Evolutionary conservation across 92 coral and sea anemone genomes (phyloP), one percentile per base, ranked within the genome.

Genomic region (Diadumene lineata): DNA sequence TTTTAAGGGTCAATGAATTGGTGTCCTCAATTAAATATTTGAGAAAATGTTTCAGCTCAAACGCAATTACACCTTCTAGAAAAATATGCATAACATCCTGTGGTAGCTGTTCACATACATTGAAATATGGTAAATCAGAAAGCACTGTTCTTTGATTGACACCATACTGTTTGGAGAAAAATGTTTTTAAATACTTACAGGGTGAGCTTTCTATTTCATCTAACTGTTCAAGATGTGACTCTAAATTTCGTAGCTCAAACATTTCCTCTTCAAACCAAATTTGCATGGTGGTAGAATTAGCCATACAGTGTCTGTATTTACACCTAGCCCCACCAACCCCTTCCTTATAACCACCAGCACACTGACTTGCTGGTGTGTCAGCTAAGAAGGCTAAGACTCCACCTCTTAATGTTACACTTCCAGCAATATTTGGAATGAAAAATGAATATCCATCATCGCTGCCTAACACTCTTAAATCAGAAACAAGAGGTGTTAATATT

Each of bases 291-390:
- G 74, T 66, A 33, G 21, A 74, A 21, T n/a, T 68, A 11, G 86
- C 81, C 80, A 73, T 64, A 33, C 85, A 81, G 64, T 62, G 56
- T 23, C 55, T 71, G 22, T 69, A 66, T 22, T 81, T 81, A 17
- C 69, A 0, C 7, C 56, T n/a, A 17, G 80, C 85, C 19, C 85
- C 85, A 15, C 80, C 74, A 31, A 72, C 75, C 11, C 79, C 38
- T 65, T 73, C 85, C 43, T 81, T 81, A 32, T 64, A 73, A n/a
- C 74, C 85, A 16, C 79, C 77, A 11, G 32, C 50, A 24, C 43
- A 33, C 55, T 78, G 58, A 79, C 85, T 85, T 18, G 85, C 81
- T 11, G 85, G 89, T 17, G 85, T 85, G 38, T 85, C 90, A 34
- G 90, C 90, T 34, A 85, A 34, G 2, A 69, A 55, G 18, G 78